Base-by-base conservation (phyloP, 35 echinoderm and acorn worm species). In the Ophiothrix spiculata region DNA sequence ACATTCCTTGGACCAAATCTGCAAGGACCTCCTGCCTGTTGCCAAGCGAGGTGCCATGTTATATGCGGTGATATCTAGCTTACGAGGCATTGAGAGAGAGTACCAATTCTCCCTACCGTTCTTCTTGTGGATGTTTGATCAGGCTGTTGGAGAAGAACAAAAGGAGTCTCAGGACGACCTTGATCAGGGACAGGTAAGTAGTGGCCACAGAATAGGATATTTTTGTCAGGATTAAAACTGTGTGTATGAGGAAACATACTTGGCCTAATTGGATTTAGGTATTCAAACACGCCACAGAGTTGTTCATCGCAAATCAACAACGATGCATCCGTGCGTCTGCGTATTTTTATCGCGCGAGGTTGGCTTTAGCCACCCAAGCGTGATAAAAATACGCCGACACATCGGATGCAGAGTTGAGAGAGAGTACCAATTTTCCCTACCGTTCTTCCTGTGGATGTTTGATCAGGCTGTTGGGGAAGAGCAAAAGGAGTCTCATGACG, bases 21-120 rank as follows among this genome's bases (percentile, higher is more conserved):
- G 87, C 0, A 82, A 91, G 33, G 91, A 93, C 12, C 88, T 98
- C 1, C 31, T 79, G 1, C 86, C 95, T 12, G 88, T 98, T 1
- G 92, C 95, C 28, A 98, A 98, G 77, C 79, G 95, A 10, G 95
- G 87, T 32, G 95, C 95, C 78, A 91, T 98, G 91, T 76, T 98
- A 19, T 98, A 81, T 60, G 83, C 91, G 33, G 80, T 98, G 23
- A 46, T 84, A 32, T 37, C 73, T 17, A 98, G 95, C 25, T 76
- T 98, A 75, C 79, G 86, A 32, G 95, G 8, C 8, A 85, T 16
- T 73, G 93, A 1, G 85, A 88, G 86, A 87, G 82, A 39, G 95
- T 93, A 85, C 93, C 93, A 73, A 83, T 86, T 73, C 74, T 98
- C 39, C 85, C 41, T 93, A 42, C 95, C 95, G 29, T 88, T 98